Evolutionary conservation across 2,888 invertebrate species (phyloP).

Genomic region (Leucophora obtusa): DNA sequence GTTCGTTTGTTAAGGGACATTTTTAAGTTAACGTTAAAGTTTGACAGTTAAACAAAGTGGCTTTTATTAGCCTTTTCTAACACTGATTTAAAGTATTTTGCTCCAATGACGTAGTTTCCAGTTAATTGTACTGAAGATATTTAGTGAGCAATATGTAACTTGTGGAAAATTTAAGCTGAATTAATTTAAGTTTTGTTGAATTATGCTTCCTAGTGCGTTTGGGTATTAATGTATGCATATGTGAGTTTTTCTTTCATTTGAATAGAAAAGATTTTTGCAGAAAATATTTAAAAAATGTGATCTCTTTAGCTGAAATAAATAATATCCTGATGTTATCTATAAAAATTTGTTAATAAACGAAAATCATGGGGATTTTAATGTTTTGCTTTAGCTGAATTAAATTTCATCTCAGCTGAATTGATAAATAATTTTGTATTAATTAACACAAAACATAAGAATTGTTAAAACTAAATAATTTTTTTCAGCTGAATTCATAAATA

Average conservation of each 20-base stretch:
- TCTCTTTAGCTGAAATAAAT: not conserved
- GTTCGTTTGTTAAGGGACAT: too few species aligned
- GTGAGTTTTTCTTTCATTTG: not conserved
- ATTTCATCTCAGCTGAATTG: too few species aligned
- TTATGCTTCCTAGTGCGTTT: not conserved
- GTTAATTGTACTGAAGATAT: not conserved
- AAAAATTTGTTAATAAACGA: too few species aligned
- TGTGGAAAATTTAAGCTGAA: not conserved
- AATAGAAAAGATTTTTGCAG: not conserved
- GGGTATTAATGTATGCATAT: constrained; percentile 2
- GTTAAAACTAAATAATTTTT: not conserved
- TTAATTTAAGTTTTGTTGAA: not conserved
- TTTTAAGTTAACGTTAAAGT: too few species aligned
- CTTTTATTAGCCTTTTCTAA: too few species aligned
- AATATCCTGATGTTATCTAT: too few species aligned
- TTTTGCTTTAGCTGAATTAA: too few species aligned
- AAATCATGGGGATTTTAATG: too few species aligned
- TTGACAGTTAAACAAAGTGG: too few species aligned
- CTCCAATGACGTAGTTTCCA: not conserved
- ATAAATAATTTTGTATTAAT: too few species aligned
- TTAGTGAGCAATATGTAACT: not conserved
- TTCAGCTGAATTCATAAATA: not conserved
- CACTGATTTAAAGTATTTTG: too few species aligned
- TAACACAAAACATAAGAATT: too few species aligned
- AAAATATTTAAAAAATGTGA: not conserved